These are phyloP conservation scores for Adoxophyes honmai DNA, from an alignment of 1,140 invertebrate species.

Conservation along the genomic window DNA sequence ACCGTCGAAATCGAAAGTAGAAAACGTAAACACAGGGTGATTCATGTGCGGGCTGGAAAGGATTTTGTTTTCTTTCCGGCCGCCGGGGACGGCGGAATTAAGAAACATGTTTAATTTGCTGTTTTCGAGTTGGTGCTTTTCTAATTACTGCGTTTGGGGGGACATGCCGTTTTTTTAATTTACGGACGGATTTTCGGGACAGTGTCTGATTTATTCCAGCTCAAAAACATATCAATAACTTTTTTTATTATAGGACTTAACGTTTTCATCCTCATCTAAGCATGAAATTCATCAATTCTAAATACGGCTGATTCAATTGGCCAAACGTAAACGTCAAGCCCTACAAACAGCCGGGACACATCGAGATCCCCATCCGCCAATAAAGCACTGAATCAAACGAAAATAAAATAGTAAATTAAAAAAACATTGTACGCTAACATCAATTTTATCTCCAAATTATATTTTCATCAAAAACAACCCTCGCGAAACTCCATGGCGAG, in stretches of 20 bases:
- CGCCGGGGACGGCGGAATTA: slow-evolving; percentile 1
- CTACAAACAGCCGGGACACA: too few relatives aligned
- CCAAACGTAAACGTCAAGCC: too few relatives aligned
- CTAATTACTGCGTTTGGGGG: neutral
- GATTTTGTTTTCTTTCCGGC: slow-evolving; percentile 13
- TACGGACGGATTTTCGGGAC: too few relatives aligned
- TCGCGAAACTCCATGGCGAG: neutral
- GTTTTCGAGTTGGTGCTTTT: slow-evolving; percentile 6
- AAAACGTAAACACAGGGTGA: slow-evolving; percentile 51
- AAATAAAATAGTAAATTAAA: slow-evolving; percentile 15
- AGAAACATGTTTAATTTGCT: slow-evolving; percentile 9
- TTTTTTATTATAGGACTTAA: too few relatives aligned
- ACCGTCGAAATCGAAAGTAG: slow-evolving; percentile 47
- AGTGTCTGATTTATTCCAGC: too few relatives aligned
- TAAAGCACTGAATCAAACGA: neutral
- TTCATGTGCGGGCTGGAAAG: slow-evolving; percentile 22
- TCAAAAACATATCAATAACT: too few relatives aligned
- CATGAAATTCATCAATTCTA: too few relatives aligned
- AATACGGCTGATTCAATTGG: too few relatives aligned
- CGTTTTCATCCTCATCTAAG: too few relatives aligned
- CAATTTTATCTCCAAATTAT: slow-evolving; percentile 14
- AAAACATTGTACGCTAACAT: slow-evolving; percentile 8
- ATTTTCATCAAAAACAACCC: slow-evolving; percentile 13
- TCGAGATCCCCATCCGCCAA: neutral
- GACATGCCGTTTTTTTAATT: too few relatives aligned